Evolutionary conservation across 2,888 invertebrate genomes (phyloP).

Genomic region (Phorcus lineatus): DNA sequence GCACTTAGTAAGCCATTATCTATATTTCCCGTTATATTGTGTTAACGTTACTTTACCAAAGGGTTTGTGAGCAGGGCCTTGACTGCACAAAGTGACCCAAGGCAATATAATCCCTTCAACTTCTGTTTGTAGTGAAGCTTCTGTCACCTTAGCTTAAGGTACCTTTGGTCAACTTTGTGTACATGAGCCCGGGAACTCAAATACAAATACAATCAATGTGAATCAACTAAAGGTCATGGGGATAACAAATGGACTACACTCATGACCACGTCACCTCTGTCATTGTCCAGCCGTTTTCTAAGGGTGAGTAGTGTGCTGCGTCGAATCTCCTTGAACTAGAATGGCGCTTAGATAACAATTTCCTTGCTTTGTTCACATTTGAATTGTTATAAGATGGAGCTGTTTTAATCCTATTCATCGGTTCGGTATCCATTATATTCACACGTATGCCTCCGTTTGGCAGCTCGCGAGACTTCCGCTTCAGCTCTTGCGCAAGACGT

Average conservation of each 20-base stretch:
- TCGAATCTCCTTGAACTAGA: neutral
- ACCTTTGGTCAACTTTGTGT: no score
- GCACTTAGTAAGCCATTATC: no score
- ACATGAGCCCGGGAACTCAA: no score
- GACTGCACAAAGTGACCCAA: no score
- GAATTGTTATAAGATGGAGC: neutral
- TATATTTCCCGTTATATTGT: no score
- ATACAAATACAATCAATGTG: no score
- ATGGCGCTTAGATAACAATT: neutral
- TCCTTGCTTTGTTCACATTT: neutral
- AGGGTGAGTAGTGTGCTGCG: neutral
- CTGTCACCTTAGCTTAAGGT: no score
- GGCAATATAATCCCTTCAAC: no score
- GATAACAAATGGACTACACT: neutral
- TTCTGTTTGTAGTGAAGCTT: no score
- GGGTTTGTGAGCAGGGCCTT: no score
- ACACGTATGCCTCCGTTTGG: neutral
- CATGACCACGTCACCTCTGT: neutral
- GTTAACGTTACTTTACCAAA: no score
- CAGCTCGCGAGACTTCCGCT: neutral
- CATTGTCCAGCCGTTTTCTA: constrained; percentile 20
- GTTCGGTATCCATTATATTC: neutral
- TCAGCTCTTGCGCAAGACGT: constrained; percentile 6
- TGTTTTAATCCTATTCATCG: neutral
- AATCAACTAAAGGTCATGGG: no score